Percentiles rank a stretch among this genome's conserved stretches.
These are phyloP conservation scores for Psylliodes chrysocephalus DNA, from an alignment of 2,888 invertebrate genomes.

Conservation along the genomic window DNA sequence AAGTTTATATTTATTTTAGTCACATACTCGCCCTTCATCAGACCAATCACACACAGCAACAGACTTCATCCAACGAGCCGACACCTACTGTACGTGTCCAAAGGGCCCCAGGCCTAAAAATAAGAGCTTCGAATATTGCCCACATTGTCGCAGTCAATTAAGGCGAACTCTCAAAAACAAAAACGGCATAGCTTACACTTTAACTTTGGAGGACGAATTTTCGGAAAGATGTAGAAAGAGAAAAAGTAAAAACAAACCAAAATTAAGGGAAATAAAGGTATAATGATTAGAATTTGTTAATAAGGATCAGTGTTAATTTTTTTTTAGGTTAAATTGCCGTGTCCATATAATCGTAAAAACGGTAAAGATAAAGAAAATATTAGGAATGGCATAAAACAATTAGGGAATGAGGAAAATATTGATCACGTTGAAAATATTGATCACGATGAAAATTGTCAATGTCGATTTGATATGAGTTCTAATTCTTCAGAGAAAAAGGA, in stretches of 20 bases:
- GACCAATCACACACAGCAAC: neutral
- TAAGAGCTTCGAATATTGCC: conserved; percentile 42
- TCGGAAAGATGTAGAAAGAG: conserved; percentile 29
- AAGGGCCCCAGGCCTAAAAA: conserved; percentile 30
- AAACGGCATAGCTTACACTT: conserved; percentile 64
- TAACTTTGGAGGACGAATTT: conserved; percentile 58
- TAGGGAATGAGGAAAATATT: conserved; percentile 6
- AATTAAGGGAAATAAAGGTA: conserved; percentile 53
- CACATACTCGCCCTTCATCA: neutral
- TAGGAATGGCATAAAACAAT: conserved; percentile 23
- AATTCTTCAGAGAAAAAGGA: conserved; percentile 3
- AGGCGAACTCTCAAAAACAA: conserved; percentile 50
- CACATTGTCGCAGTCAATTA: conserved; percentile 52
- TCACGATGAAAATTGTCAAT: neutral
- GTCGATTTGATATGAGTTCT: neutral
- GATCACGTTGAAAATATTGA: conserved; percentile 19
- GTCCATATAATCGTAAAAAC: conserved; percentile 42
- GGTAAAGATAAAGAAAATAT: conserved; percentile 44
- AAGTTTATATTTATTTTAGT: conserved; percentile 3
- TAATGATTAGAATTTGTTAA: neutral
- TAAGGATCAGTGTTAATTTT: neutral
- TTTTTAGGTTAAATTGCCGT: conserved; percentile 46
- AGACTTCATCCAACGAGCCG: conserved; percentile 29
- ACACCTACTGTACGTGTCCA: conserved; percentile 47
- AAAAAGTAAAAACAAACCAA: conserved; percentile 35